phyloP scores from a whole-genome alignment of 2,113 vertebrate species.

The Microcebus jonahi region DNA sequence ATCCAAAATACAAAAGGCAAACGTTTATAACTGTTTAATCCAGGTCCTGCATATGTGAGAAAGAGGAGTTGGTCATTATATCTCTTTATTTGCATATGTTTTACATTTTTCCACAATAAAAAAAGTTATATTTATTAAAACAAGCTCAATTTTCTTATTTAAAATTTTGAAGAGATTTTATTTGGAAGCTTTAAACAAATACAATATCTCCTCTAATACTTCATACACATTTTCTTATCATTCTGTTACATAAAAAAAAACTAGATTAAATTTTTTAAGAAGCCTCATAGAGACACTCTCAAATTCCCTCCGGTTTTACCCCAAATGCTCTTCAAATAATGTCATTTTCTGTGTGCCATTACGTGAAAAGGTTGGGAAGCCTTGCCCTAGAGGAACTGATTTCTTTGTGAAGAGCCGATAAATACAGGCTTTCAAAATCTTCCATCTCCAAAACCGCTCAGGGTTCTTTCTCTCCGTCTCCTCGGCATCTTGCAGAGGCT shows the following conservation, averaged over 20 bases:
- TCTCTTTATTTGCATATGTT: background rate
- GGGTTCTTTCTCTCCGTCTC: background rate
- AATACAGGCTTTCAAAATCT: constrained; percentile 65
- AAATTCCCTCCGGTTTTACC: background rate
- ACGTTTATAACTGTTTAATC: background rate
- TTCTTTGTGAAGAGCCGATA: constrained; percentile 48
- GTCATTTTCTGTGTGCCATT: constrained; percentile 20
- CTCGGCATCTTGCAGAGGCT: constrained; percentile 34
- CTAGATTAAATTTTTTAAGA: background rate
- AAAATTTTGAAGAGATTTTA: constrained; percentile 49
- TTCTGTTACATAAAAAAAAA: constrained; percentile 1
- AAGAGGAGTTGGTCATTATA: background rate
- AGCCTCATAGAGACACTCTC: background rate
- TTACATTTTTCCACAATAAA: constrained; percentile 28
- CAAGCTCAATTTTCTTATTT: constrained; percentile 37
- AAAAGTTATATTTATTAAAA: background rate
- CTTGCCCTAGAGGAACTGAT: constrained; percentile 8
- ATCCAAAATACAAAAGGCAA: background rate
- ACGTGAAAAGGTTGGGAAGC: background rate
- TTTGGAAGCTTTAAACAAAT: constrained; percentile 38
- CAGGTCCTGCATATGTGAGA: background rate
- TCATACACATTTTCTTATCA: constrained; percentile 32
- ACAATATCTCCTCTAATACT: background rate
- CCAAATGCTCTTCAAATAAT: constrained; percentile 36
- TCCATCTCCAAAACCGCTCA: constrained; percentile 52